These are phyloP conservation scores for Horisme vitalbata DNA, from an alignment of 2,888 invertebrate species.

Conservation along the genomic window DNA sequence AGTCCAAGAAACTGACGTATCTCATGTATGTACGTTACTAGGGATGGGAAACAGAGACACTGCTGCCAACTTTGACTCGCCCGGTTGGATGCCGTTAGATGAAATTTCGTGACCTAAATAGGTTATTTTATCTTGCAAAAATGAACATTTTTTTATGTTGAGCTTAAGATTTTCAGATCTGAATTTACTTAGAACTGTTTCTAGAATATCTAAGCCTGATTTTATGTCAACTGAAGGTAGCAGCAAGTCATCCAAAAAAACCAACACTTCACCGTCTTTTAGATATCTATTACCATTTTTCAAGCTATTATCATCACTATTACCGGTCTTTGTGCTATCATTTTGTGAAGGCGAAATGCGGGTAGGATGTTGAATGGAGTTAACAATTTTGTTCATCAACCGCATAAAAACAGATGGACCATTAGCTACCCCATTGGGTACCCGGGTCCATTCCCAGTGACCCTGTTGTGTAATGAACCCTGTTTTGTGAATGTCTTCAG, in stretches of 20 bases:
- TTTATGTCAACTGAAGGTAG: background rate
- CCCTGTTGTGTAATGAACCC: background rate
- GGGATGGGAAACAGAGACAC: conserved; percentile 33
- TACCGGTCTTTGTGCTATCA: no score
- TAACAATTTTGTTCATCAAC: background rate
- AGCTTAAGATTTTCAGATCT: conserved; percentile 20
- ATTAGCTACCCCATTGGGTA: background rate
- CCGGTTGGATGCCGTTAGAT: conserved; percentile 29
- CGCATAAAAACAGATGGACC: conserved; percentile 1
- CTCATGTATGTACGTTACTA: conserved; percentile 34
- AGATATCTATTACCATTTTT: no score
- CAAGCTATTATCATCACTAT: no score
- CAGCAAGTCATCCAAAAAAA: no score
- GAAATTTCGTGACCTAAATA: conserved; percentile 38
- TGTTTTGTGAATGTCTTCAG: background rate
- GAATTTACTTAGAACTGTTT: background rate
- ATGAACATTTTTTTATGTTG: conserved; percentile 37
- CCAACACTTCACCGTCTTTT: no score
- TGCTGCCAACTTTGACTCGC: conserved; percentile 30
- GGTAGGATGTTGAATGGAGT: no score
- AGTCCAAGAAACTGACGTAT: conserved; percentile 39
- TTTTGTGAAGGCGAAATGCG: no score
- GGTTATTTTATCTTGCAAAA: conserved; percentile 29
- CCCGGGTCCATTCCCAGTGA: background rate
- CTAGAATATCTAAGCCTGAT: background rate